Evolutionary conservation across 1,140 invertebrate species (phyloP).

Genomic region (Ladona fulva): DNA sequence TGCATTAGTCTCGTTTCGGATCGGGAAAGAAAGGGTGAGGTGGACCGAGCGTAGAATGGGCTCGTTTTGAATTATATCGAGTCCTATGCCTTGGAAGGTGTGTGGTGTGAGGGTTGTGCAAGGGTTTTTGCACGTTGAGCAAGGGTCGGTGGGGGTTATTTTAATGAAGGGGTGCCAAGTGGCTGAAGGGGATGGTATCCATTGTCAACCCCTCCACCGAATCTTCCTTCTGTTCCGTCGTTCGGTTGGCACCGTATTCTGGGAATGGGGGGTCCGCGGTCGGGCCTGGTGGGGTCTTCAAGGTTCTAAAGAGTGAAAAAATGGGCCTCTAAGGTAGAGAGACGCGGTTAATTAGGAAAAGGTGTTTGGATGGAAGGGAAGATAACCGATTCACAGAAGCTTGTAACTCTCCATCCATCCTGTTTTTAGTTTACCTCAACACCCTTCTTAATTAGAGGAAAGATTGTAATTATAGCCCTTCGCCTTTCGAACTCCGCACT

Average conservation of each 20-base stretch:
- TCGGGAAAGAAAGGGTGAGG: neutral
- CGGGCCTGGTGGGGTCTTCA: too few relatives aligned
- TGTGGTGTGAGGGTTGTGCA: neutral
- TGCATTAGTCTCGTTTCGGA: too few relatives aligned
- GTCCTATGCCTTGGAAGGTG: neutral
- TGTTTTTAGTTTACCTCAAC: neutral
- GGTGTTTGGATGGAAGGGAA: neutral
- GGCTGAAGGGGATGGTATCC: neutral
- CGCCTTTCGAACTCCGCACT: neutral
- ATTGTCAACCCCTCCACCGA: neutral
- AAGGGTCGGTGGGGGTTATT: neutral
- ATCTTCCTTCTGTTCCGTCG: neutral
- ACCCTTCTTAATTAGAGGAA: neutral
- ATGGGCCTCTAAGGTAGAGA: neutral
- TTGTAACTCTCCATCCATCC: neutral
- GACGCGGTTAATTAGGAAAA: neutral
- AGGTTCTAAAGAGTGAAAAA: too few relatives aligned
- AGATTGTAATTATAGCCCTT: neutral
- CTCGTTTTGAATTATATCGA: neutral
- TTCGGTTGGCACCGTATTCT: neutral
- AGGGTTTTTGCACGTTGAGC: neutral
- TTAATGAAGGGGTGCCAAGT: slow-evolving; percentile 9
- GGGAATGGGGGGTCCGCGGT: too few relatives aligned
- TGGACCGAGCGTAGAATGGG: neutral
- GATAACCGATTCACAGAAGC: neutral